These are phyloP conservation scores for Arctia plantaginis DNA, from an alignment of 2,888 invertebrate genomes.

Conservation along the genomic window DNA sequence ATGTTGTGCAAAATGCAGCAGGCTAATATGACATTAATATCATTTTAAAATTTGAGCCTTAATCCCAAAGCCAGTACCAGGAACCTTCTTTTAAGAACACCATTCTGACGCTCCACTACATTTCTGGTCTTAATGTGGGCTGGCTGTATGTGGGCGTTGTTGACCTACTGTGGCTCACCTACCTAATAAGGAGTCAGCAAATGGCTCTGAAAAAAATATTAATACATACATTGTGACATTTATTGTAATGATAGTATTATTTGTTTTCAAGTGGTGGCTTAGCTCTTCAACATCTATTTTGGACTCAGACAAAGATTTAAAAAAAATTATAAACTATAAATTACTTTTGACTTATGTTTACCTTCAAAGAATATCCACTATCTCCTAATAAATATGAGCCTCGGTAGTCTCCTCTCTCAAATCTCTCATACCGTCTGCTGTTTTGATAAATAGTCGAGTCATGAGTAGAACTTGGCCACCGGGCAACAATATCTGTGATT, in stretches of 20 bases:
- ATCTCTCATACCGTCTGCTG: neutral
- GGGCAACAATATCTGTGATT: neutral
- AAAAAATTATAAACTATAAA: neutral
- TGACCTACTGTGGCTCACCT: neutral
- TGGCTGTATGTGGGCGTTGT: neutral
- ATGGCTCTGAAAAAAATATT: no score
- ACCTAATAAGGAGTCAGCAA: no score
- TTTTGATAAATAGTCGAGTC: neutral
- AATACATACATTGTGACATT: neutral
- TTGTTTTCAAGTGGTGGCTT: conserved; percentile 7
- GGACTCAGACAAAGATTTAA: neutral
- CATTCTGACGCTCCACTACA: conserved; percentile 1
- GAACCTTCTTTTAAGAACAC: neutral
- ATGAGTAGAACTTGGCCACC: neutral
- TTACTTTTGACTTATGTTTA: neutral
- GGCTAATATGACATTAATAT: neutral
- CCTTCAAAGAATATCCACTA: neutral
- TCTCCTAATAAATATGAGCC: conserved; percentile 7
- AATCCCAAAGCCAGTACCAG: neutral
- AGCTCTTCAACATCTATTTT: neutral
- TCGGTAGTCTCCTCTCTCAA: neutral
- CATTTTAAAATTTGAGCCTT: neutral
- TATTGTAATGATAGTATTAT: neutral
- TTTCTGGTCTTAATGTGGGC: neutral
- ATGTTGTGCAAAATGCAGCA: conserved; percentile 6